These are phyloP conservation scores for Gephyroberyx darwinii DNA, from an alignment of 2,797 vertebrate species.

Conservation along the genomic window DNA sequence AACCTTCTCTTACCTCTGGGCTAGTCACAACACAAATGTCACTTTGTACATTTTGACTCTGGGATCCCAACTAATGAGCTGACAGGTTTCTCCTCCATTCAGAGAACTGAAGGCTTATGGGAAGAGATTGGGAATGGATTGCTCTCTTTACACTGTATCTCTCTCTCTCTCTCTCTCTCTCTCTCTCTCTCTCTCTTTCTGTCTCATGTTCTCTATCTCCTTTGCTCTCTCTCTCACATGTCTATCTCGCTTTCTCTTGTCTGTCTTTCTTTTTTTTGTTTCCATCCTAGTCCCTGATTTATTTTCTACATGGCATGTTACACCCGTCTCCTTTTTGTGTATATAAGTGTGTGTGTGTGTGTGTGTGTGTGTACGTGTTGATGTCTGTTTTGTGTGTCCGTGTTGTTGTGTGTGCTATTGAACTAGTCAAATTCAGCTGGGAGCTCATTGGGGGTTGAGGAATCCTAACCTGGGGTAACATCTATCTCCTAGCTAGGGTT, in stretches of 20 bases:
- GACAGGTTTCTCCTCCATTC: background rate
- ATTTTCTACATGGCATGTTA: conserved; percentile 15
- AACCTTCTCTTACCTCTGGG: conserved; percentile 3
- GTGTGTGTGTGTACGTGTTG: background rate
- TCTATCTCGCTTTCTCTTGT: background rate
- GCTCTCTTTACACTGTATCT: background rate
- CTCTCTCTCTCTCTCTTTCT: background rate
- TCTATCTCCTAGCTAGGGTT: conserved; percentile 40
- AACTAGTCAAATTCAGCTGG: conserved; percentile 57
- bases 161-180: background rate
- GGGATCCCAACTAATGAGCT: background rate
- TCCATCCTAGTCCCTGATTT: conserved; percentile 1
- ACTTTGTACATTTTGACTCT: background rate
- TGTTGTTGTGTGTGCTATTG: conserved; percentile 4
- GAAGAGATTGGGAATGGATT: background rate
- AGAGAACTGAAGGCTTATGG: background rate
- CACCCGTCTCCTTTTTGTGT: conserved; percentile 17
- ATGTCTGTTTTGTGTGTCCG: background rate
- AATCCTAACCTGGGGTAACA: conserved; percentile 65
- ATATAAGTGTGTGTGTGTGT: background rate
- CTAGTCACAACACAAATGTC: background rate
- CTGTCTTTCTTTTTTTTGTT: background rate
- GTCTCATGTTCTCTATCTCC: background rate
- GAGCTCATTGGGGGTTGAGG: conserved; percentile 54
- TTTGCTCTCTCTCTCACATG: background rate